phyloP scores from a whole-genome alignment of 2,888 invertebrate species.

The Pollenia amentaria region DNA sequence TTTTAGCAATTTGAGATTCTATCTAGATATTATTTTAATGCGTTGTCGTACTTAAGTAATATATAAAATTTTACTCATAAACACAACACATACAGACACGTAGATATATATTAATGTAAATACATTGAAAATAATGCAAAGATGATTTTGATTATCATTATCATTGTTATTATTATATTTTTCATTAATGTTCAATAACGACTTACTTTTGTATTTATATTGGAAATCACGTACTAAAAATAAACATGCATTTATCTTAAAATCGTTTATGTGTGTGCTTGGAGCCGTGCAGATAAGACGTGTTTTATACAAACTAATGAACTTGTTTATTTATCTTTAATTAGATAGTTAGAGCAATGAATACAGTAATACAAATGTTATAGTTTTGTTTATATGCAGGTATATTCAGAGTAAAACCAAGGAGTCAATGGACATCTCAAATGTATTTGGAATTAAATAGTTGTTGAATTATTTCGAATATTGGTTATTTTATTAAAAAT shows the following conservation, averaged over 20 bases:
- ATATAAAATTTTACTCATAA: slow-evolving; percentile 1
- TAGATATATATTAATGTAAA: background rate
- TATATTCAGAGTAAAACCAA: too few species aligned
- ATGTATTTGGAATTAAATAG: too few species aligned
- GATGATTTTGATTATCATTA: too few species aligned
- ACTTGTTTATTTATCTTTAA: slow-evolving; percentile 50
- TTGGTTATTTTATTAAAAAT: too few species aligned
- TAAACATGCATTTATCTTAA: slow-evolving; percentile 10
- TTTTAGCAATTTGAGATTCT: slow-evolving; percentile 29
- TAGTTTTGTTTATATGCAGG: too few species aligned
- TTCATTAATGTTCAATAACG: slow-evolving; percentile 24
- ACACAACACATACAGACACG: background rate
- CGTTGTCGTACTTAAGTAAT: background rate
- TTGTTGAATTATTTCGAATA: too few species aligned
- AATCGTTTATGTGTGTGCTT: background rate
- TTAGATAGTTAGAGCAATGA: slow-evolving; percentile 10
- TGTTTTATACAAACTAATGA: slow-evolving; percentile 1
- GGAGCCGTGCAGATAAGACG: background rate
- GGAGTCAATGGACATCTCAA: too few species aligned
- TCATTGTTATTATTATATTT: slow-evolving; percentile 14
- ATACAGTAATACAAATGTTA: too few species aligned
- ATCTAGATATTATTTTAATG: slow-evolving; percentile 21
- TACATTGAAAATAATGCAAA: background rate
- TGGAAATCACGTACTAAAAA: slow-evolving; percentile 11
- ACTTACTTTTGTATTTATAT: slow-evolving; percentile 9